These are phyloP conservation scores for Cercopithecus hamlyni DNA, from an alignment of 2,797 vertebrate genomes.

Conservation along the genomic window DNA sequence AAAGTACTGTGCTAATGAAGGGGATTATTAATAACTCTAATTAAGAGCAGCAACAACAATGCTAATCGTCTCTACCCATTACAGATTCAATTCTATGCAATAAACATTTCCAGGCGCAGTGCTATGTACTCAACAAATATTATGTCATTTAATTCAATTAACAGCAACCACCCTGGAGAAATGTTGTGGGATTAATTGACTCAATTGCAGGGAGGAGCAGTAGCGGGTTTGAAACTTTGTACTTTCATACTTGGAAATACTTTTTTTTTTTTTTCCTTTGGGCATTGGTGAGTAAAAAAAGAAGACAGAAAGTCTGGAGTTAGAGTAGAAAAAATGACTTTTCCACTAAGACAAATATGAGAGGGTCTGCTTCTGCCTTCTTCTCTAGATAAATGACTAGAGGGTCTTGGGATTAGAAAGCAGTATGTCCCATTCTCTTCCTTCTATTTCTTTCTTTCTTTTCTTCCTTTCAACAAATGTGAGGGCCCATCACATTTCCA, in stretches of 20 bases:
- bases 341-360: accelerated
- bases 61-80: neutral
- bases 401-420: neutral
- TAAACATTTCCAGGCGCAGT: neutral
- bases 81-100: neutral
- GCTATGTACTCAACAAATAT: conserved; percentile 13
- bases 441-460: neutral
- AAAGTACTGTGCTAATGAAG: neutral
- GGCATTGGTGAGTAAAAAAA: neutral
- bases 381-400: neutral
- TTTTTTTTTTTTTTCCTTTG: neutral
- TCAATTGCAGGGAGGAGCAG: neutral
- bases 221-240: neutral
- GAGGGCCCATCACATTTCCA: neutral
- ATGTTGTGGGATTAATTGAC: neutral
- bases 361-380: neutral
- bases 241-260: neutral
- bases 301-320: neutral
- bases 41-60: neutral
- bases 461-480: neutral
- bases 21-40: conserved; percentile 45
- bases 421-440: neutral
- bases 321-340: neutral
- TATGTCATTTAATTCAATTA: conserved; percentile 65
- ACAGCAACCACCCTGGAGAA: neutral